These are phyloP conservation scores for Urocitellus parryii DNA, from an alignment of 2,113 vertebrate genomes.

Conservation along the genomic window DNA sequence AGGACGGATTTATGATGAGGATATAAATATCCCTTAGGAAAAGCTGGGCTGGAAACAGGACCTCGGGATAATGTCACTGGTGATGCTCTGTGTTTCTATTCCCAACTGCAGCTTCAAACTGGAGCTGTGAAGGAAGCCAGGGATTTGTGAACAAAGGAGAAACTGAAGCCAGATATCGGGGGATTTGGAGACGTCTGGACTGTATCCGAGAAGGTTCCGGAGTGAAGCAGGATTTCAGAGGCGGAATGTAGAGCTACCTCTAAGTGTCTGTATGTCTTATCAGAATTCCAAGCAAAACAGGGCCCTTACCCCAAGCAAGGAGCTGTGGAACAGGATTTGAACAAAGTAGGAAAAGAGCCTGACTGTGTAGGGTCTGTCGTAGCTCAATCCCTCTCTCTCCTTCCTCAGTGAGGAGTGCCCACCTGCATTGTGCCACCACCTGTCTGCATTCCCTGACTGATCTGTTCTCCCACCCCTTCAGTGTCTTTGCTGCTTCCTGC, in stretches of 20 bases:
- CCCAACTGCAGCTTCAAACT: not conserved
- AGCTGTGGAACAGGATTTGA: constrained; percentile 27
- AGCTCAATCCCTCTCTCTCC: not conserved
- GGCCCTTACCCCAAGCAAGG: not conserved
- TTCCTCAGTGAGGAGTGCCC: not conserved
- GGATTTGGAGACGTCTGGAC: not conserved
- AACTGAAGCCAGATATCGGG: not conserved
- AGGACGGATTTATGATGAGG: constrained; percentile 26
- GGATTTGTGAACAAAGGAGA: not conserved
- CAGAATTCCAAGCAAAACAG: not conserved
- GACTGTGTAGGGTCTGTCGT: not conserved
- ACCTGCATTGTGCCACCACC: no score
- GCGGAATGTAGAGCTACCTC: not conserved
- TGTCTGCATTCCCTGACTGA: not conserved
- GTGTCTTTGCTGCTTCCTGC: not conserved
- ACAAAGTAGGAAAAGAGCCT: constrained; percentile 2
- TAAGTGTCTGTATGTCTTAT: not conserved
- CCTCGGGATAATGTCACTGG: not conserved
- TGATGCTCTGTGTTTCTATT: not conserved
- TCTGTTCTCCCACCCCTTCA: no score
- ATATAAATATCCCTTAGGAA: constrained; percentile 37
- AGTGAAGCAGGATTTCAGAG: not conserved
- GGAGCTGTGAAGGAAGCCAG: not conserved
- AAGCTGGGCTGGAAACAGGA: not conserved
- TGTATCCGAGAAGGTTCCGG: not conserved